Percentiles rank a stretch among this genome's conserved stretches.
These are phyloP conservation scores for Etheostoma perlongum DNA, from an alignment of 2,797 vertebrate species.

Conservation along the genomic window DNA sequence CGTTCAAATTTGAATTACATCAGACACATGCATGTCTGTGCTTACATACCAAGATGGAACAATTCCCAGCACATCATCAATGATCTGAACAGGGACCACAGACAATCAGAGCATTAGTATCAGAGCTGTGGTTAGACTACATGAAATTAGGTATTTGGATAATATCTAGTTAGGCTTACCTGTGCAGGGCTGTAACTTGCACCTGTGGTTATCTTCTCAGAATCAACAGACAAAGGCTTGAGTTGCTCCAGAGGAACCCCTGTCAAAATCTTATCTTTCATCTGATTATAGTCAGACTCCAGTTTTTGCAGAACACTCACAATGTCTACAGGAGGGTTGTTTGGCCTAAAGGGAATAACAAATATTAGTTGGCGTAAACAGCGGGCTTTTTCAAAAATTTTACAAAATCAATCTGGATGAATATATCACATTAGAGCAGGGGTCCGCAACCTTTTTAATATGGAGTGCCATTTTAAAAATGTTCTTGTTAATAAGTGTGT, in stretches of 20 bases:
- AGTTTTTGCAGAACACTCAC: conserved; percentile 63
- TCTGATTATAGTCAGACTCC: conserved; percentile 68
- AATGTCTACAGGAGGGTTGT: conserved; percentile 47
- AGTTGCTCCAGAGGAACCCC: conserved; percentile 77
- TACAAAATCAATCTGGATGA: neutral
- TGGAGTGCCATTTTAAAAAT: too few relatives aligned
- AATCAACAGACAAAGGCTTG: conserved; percentile 72
- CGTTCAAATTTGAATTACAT: neutral
- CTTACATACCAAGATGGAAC: conserved; percentile 42
- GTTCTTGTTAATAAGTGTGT: too few relatives aligned
- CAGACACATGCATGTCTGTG: neutral
- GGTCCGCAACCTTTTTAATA: too few relatives aligned
- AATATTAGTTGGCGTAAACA: neutral
- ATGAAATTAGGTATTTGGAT: neutral
- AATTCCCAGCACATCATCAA: conserved; percentile 11
- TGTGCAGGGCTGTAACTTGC: conserved; percentile 61
- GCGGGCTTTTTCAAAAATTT: neutral
- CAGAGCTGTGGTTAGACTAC: neutral
- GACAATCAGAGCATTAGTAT: neutral
- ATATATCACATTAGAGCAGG: neutral
- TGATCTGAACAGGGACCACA: conserved; percentile 39
- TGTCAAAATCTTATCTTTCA: conserved; percentile 69
- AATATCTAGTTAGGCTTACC: conserved; percentile 45
- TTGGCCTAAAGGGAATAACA: conserved; percentile 41
- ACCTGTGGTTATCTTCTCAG: conserved; percentile 22